phyloP scores from a whole-genome alignment of 2,888 invertebrate species.

The Vanessa cardui region DNA sequence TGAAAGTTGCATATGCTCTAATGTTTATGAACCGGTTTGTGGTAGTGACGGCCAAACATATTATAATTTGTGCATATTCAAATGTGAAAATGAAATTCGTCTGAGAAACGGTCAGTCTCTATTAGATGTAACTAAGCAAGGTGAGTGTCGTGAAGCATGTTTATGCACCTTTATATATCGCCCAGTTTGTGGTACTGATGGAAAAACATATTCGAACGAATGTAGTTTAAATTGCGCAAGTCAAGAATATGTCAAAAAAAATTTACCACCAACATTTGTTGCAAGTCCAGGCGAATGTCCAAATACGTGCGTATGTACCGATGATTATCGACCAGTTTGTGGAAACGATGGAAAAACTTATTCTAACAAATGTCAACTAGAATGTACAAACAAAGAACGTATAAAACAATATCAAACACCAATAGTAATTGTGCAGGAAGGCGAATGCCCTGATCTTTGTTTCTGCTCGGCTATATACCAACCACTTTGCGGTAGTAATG shows the following conservation, averaged over 20 bases:
- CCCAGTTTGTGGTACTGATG: constrained; percentile 45
- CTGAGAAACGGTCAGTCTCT: constrained; percentile 3
- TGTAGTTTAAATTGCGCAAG: constrained; percentile 36
- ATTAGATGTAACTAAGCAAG: constrained; percentile 15
- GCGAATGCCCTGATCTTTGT: constrained; percentile 38
- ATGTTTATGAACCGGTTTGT: constrained; percentile 42
- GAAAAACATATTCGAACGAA: constrained; percentile 38
- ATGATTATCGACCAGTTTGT: constrained; percentile 44
- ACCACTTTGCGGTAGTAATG: constrained; percentile 40
- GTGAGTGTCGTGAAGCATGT: constrained; percentile 32
- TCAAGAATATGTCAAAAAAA: constrained; percentile 21
- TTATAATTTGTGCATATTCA: constrained; percentile 60
- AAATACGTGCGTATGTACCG: constrained; percentile 32
- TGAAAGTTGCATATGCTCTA: constrained; percentile 26
- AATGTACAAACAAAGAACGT: constrained; percentile 35
- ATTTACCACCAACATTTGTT: constrained; percentile 13
- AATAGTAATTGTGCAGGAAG: constrained; percentile 40
- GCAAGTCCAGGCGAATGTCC: constrained; percentile 34
- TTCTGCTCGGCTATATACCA: constrained; percentile 31
- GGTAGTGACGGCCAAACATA: constrained; percentile 63
- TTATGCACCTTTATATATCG: constrained; percentile 33
- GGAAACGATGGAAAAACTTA: constrained; percentile 47
- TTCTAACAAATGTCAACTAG: constrained; percentile 41
- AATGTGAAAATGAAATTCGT: constrained; percentile 22
- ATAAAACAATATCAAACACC: constrained; percentile 5